phyloP scores from a whole-genome alignment of 2,888 invertebrate species.

The Standfussiana lucernea region DNA sequence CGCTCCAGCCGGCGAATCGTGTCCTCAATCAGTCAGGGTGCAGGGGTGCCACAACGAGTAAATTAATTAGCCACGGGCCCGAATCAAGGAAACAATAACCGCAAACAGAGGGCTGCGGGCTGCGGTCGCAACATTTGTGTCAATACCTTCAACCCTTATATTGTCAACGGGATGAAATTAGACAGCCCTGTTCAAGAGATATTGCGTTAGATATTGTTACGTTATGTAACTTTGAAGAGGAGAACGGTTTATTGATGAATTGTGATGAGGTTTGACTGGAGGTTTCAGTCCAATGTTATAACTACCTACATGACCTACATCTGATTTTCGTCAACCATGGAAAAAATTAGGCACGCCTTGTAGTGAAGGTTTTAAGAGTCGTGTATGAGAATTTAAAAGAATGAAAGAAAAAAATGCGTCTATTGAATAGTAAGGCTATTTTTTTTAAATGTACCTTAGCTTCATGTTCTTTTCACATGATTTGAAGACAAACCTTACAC shows the following conservation, averaged over 20 bases:
- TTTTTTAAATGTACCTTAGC: not conserved
- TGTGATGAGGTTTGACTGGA: conserved; percentile 11
- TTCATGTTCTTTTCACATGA: not conserved
- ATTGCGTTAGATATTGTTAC: conserved; percentile 72
- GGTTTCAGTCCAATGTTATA: not conserved
- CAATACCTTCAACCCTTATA: conserved; percentile 84
- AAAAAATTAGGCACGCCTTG: no score
- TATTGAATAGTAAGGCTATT: not conserved
- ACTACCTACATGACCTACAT: no score
- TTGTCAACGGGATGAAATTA: conserved; percentile 80
- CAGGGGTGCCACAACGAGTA: conserved; percentile 75
- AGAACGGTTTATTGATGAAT: conserved; percentile 26
- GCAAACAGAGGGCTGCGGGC: conserved; percentile 85
- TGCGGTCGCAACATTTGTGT: conserved; percentile 82
- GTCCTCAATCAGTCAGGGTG: conserved; percentile 51
- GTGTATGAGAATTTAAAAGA: no score
- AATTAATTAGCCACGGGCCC: conserved; percentile 85
- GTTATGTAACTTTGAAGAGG: conserved; percentile 61
- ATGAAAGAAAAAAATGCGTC: no score
- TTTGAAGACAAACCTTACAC: not conserved
- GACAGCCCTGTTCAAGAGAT: conserved; percentile 65
- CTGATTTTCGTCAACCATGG: not conserved
- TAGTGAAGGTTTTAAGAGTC: not conserved
- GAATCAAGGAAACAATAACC: conserved; percentile 89
- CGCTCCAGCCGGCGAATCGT: conserved; percentile 41